These are phyloP conservation scores for Malurus melanocephalus DNA, from an alignment of 2,113 vertebrate species.

Conservation along the genomic window DNA sequence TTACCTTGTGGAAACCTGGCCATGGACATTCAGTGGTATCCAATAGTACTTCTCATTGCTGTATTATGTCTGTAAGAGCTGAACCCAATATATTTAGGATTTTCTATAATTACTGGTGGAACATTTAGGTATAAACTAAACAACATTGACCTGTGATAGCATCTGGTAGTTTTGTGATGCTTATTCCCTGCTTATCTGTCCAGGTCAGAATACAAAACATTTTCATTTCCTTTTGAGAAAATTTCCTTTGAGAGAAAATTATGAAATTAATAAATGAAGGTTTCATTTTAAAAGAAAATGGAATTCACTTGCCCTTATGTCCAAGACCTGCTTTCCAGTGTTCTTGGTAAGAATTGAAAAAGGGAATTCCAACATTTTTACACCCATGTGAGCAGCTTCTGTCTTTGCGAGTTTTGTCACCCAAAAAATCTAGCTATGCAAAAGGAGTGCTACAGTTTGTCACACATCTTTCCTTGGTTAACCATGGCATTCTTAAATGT, in stretches of 20 bases:
- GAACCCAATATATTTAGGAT: neutral
- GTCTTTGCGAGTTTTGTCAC: neutral
- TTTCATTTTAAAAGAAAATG: neutral
- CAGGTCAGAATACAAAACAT: neutral
- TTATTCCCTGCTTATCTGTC: neutral
- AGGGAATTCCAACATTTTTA: neutral
- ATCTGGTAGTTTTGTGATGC: neutral
- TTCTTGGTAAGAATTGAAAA: neutral
- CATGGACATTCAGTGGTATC: neutral
- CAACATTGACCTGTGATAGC: neutral
- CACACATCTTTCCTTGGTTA: neutral
- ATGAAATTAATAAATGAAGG: fast-evolving
- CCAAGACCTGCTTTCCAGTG: neutral
- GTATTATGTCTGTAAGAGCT: neutral
- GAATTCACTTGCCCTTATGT: neutral
- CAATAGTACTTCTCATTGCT: neutral
- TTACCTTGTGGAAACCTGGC: neutral
- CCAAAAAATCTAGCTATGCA: neutral
- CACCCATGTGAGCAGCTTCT: neutral
- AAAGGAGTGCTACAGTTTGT: neutral
- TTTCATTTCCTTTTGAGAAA: neutral
- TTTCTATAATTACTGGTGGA: neutral
- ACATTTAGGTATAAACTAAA: neutral
- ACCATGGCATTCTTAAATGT: neutral
- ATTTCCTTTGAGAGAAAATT: neutral